Percentiles rank a stretch among this genome's conserved stretches.
These are phyloP conservation scores for Abscondita cerata DNA, from an alignment of 2,888 invertebrate species.

Conservation along the genomic window DNA sequence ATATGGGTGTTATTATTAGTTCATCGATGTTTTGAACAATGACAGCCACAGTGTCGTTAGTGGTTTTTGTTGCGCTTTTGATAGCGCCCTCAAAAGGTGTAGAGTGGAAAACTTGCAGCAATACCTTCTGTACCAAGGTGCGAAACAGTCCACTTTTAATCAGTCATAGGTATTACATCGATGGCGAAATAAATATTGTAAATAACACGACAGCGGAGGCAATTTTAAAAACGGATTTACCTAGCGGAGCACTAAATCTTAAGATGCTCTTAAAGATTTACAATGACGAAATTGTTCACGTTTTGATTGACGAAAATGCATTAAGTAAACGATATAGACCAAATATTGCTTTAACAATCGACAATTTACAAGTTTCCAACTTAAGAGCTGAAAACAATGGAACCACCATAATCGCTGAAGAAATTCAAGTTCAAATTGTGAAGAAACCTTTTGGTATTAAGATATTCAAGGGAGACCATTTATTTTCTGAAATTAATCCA, in stretches of 20 bases:
- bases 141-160: conserved; percentile 56
- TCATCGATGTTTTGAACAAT: no score
- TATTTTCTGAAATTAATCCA: conserved; percentile 68
- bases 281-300: conserved; percentile 73
- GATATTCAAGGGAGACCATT: conserved; percentile 69
- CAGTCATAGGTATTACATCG: neutral
- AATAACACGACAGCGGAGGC: conserved; percentile 1
- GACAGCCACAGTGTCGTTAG: no score
- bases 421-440: conserved; percentile 4
- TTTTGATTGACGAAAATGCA: conserved; percentile 80
- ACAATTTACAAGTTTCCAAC: conserved; percentile 53
- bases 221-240: neutral
- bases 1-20: no score
- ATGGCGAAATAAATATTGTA: neutral
- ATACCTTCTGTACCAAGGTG: conserved; percentile 24
- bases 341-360: conserved; percentile 73
- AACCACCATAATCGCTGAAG: no score
- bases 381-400: no score
- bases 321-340: conserved; percentile 74
- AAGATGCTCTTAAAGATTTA: conserved; percentile 64
- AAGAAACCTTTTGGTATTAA: conserved; percentile 81
- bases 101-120: conserved; percentile 18
- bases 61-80: neutral
- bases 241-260: conserved; percentile 52
- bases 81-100: conserved; percentile 1